A percentile compares a stretch with the other conserved stretches of the same genome.
These are phyloP conservation scores for Stichodactyla helianthus DNA, from an alignment of 64 coral and sea anemone species.

Conservation along the genomic window DNA sequence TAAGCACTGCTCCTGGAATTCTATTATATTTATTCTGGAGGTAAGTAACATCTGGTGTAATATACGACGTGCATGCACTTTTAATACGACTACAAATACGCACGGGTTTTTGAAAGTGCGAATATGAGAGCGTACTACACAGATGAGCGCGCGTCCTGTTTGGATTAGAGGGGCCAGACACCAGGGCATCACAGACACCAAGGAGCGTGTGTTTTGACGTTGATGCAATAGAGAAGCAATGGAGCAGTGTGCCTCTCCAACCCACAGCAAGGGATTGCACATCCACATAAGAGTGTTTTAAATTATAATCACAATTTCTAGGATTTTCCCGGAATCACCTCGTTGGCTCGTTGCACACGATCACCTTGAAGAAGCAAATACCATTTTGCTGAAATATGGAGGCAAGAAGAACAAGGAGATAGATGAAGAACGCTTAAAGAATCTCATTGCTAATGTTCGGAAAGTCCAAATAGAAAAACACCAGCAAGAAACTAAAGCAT, in stretches of 20 bases:
- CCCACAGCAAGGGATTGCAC: no score
- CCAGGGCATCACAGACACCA: no score
- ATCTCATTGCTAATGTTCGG: not conserved
- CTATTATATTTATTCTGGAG: constrained; percentile 3
- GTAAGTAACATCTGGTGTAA: not conserved
- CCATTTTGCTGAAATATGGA: constrained; percentile 3
- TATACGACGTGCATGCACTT: not conserved
- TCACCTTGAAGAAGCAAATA: not conserved
- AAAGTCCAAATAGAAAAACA: not conserved
- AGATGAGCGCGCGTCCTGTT: no score
- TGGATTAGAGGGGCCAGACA: no score
- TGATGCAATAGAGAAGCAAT: no score
- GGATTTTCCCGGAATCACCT: constrained; percentile 29
- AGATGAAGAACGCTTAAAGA: not conserved
- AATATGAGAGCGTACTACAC: no score
- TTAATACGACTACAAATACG: no score
- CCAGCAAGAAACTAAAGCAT: not conserved
- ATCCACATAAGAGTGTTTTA: not conserved
- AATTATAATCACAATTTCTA: not conserved
- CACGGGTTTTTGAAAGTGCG: no score
- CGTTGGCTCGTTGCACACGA: constrained; percentile 24
- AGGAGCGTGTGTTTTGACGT: no score
- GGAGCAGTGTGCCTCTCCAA: no score
- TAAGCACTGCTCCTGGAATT: not conserved
- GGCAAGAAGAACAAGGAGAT: not conserved